These are phyloP conservation scores for Thereva unica DNA, from an alignment of 2,888 invertebrate species.

Conservation along the genomic window DNA sequence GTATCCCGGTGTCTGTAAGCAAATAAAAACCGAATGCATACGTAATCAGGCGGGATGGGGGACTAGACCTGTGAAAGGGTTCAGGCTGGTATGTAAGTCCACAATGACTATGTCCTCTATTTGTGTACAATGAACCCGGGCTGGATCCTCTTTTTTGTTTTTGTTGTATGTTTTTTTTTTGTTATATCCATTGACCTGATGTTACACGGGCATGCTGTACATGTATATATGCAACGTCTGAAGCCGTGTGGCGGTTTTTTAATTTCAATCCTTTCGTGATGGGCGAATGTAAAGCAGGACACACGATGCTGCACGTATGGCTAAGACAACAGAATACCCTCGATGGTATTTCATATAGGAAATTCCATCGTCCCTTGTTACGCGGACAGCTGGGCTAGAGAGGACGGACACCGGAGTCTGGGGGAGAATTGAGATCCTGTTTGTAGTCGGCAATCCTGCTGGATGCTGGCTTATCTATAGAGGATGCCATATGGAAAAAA, in stretches of 20 bases:
- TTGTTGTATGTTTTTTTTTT: no score
- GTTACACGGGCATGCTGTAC: neutral
- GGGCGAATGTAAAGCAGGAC: slow-evolving; percentile 32
- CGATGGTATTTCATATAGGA: slow-evolving; percentile 18
- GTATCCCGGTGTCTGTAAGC: slow-evolving; percentile 26
- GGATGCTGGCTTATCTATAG: slow-evolving; percentile 33
- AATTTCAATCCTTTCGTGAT: slow-evolving; percentile 38
- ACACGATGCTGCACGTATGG: slow-evolving; percentile 33
- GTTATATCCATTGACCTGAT: slow-evolving; percentile 8
- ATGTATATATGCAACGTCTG: neutral
- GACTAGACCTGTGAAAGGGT: slow-evolving; percentile 31
- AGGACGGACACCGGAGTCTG: slow-evolving; percentile 23
- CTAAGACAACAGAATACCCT: slow-evolving; percentile 20
- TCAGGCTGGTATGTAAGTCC: slow-evolving; percentile 16
- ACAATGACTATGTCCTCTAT: slow-evolving; percentile 17
- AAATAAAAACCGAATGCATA: slow-evolving; percentile 40
- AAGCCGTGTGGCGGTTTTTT: slow-evolving; percentile 31
- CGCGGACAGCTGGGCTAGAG: slow-evolving; percentile 19
- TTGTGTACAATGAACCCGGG: slow-evolving; percentile 23
- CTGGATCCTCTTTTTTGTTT: slow-evolving; percentile 10
- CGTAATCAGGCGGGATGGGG: slow-evolving; percentile 33
- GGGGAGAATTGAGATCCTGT: slow-evolving; percentile 20
- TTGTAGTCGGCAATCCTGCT: slow-evolving; percentile 15
- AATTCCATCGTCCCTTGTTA: slow-evolving; percentile 26
- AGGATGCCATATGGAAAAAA: slow-evolving; percentile 35